Base-by-base conservation (phyloP, 64 coral and sea anemone species). In the Montipora sp. region DNA sequence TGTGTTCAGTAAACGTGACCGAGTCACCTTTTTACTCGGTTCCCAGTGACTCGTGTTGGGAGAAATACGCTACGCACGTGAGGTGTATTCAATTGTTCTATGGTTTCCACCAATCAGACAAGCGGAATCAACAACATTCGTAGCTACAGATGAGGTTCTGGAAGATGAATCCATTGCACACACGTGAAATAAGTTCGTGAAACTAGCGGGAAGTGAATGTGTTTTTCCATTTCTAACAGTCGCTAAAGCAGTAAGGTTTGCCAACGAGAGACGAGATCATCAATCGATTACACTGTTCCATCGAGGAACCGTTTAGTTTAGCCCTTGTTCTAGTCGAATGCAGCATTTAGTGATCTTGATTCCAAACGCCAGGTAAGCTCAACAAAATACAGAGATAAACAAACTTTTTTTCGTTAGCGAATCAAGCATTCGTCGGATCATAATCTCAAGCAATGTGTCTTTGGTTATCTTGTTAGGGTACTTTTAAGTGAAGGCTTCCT, bases 181-280 rank as follows among this genome's bases (percentile, higher is more conserved):
- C 82, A 85, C 82, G 82, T 85, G 82, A 85, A 85, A 84, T 84
- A 72, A 5, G 18, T 71, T 3, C 14, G 9, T 63, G 60, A 3
- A 15, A 16, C 60, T 63, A 63, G 60, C 75, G 47, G 47, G 13
- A 19, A 48, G 5, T 51, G 46, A 19, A 50, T 78, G 46, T 44
- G 75, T 49, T 78, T n/a, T 78, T 15, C 68, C 68, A 71, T 71
- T 71, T 15, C 5, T 15, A 71, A 71, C 19, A 21, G 14, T 71
- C 5, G 19, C 5, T 4, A 3, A 23, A 23, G 20, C 20, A 21
- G 68, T 71, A 71, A n/a, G 68, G 68, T 71, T 71, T 23, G 19
- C 68, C 20, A 4, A 23, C 18, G 60, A 71, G 21, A 71, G 21
- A 4, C 5, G 19, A 71, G 19, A 9, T 71, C 4, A 71, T 71